A percentile compares a stretch with the other conserved stretches of the same genome.
phyloP scores from a whole-genome alignment of 2,113 vertebrate genomes.

The Euleptes europaea region DNA sequence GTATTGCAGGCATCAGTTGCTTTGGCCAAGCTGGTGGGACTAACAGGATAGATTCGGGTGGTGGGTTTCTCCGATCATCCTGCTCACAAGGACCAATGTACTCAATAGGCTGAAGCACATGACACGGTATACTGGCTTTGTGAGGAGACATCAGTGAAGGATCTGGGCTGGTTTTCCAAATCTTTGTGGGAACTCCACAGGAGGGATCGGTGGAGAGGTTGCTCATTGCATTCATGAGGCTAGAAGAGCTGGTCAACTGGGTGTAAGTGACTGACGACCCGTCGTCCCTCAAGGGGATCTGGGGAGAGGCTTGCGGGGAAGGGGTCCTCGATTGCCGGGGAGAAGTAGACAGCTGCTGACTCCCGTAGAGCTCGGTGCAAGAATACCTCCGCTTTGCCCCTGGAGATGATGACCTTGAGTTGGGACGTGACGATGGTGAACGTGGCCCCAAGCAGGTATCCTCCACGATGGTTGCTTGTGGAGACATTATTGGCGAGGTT shows the following conservation, averaged over 20 bases:
- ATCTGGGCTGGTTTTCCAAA: conserved; percentile 88
- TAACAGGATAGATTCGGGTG: conserved; percentile 86
- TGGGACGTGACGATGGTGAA: conserved; percentile 88
- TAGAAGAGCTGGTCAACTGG: conserved; percentile 70
- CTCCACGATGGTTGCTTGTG: conserved; percentile 86
- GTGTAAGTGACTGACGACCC: conserved; percentile 63
- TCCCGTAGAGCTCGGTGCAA: conserved; percentile 84
- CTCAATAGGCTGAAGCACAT: conserved; percentile 79
- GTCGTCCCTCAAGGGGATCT: conserved; percentile 75
- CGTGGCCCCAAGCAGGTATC: conserved; percentile 87
- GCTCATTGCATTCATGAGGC: conserved; percentile 83
- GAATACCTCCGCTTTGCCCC: conserved; percentile 95
- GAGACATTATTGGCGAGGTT: conserved; percentile 95
- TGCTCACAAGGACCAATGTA: conserved; percentile 89
- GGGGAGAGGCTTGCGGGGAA: conserved; percentile 84
- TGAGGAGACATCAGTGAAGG: conserved; percentile 82
- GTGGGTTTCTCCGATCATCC: conserved; percentile 85
- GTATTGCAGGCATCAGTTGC: conserved; percentile 87
- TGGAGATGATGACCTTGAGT: conserved; percentile 93
- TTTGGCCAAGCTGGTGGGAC: conserved; percentile 93
- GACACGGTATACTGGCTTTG: conserved; percentile 78
- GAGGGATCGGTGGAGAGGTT: conserved; percentile 79
- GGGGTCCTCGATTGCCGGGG: conserved; percentile 90
- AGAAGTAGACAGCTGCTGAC: conserved; percentile 77
- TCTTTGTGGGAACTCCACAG: conserved; percentile 88